phyloP scores from a whole-genome alignment of 2,888 invertebrate species.

The Empis livida region DNA sequence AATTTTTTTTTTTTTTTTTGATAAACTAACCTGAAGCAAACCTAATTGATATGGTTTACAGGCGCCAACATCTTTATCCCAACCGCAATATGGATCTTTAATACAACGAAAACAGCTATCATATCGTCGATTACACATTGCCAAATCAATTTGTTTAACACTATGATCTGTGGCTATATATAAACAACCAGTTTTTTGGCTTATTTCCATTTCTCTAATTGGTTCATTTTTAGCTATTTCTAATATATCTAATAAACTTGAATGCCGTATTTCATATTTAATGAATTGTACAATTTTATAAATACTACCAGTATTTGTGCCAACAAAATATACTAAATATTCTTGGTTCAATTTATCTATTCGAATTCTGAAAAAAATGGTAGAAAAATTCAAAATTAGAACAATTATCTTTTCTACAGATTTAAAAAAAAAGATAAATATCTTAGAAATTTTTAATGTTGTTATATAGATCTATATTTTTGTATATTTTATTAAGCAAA shows the following conservation, averaged over 20 bases:
- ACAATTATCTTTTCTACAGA: too few species aligned
- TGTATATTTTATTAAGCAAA: too few species aligned
- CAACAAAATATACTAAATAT: conserved; percentile 83
- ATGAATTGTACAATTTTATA: conserved; percentile 91
- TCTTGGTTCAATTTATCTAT: conserved; percentile 42
- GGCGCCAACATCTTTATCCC: conserved; percentile 79
- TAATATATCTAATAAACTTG: conserved; percentile 78
- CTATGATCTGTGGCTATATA: conserved; percentile 82
- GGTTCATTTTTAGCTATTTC: conserved; percentile 84
- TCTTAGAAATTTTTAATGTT: too few species aligned
- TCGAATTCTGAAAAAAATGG: conserved; percentile 26
- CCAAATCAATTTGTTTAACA: conserved; percentile 78
- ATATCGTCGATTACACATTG: conserved; percentile 80
- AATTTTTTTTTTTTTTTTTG: too few species aligned
- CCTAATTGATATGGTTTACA: conserved; percentile 81
- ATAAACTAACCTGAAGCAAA: conserved; percentile 40
- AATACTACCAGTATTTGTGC: conserved; percentile 73
- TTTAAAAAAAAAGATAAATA: too few species aligned
- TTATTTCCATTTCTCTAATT: conserved; percentile 77
- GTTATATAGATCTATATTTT: too few species aligned
- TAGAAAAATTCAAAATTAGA: too few species aligned
- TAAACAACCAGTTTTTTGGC: conserved; percentile 72
- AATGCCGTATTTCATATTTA: conserved; percentile 66
- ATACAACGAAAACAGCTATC: conserved; percentile 88
- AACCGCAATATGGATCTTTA: conserved; percentile 92